Evolutionary conservation across 2,888 invertebrate genomes (phyloP).

Genomic region (Thecocarcelia acutangulata): DNA sequence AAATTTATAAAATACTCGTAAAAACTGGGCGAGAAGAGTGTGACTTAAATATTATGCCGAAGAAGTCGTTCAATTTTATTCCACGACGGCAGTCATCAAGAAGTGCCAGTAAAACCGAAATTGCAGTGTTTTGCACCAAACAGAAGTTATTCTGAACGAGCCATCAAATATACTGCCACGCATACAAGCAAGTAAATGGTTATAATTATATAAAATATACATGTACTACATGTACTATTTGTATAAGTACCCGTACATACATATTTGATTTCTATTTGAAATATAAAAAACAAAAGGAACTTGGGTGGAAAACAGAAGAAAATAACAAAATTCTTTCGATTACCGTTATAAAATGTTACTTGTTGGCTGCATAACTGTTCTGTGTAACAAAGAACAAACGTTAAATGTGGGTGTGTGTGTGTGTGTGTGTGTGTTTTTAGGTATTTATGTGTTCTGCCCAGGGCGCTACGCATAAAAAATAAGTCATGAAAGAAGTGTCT

Average conservation of each 20-base stretch:
- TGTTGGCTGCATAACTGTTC: constrained; percentile 45
- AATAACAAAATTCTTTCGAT: constrained; percentile 67
- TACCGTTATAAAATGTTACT: constrained; percentile 53
- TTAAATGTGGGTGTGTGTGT: too few relatives aligned
- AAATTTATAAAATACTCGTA: too few relatives aligned
- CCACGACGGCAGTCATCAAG: constrained; percentile 45
- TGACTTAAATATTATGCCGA: too few relatives aligned
- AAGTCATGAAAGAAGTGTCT: constrained; percentile 43
- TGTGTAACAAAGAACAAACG: constrained; percentile 8
- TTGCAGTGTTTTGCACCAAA: too few relatives aligned
- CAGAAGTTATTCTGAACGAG: too few relatives aligned
- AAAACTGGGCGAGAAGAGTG: too few relatives aligned
- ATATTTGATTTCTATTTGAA: not conserved
- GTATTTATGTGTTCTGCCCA: constrained; percentile 44
- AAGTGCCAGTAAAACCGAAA: constrained; percentile 51
- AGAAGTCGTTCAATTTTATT: constrained; percentile 11
- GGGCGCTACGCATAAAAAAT: constrained; percentile 65
- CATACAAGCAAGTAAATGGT: too few relatives aligned
- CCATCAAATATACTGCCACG: too few relatives aligned
- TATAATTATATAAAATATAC: too few relatives aligned
- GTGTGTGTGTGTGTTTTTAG: too few relatives aligned
- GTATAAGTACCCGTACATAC: too few relatives aligned
- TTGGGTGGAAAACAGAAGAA: constrained; percentile 47
- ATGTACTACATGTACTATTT: too few relatives aligned
- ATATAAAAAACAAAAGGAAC: constrained; percentile 31